These are phyloP conservation scores for Lasiurus borealis DNA, from an alignment of 2,113 vertebrate species.

Conservation along the genomic window DNA sequence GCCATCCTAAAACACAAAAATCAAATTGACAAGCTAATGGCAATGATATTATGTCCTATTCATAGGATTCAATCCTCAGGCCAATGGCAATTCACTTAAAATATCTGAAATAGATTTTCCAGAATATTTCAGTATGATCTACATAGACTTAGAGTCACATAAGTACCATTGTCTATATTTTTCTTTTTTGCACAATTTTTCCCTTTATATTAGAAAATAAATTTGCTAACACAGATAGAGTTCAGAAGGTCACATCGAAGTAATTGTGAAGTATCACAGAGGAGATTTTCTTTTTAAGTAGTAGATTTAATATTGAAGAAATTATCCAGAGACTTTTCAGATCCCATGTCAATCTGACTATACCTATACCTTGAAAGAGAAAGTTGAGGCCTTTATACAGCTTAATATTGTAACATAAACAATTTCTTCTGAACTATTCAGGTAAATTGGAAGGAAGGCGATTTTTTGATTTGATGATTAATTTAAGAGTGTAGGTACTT, in stretches of 20 bases:
- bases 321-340: slow-evolving; percentile 43
- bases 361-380: slow-evolving; percentile 20
- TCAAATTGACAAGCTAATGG: slow-evolving; percentile 35
- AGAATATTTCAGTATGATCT: slow-evolving; percentile 5
- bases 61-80: background rate
- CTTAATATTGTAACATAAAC: slow-evolving; percentile 56
- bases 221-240: slow-evolving; percentile 20
- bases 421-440: slow-evolving; percentile 62
- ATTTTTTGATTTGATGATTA: slow-evolving; percentile 45
- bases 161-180: background rate
- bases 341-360: background rate
- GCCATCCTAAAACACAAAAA: slow-evolving; percentile 37
- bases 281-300: background rate
- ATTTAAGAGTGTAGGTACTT: background rate
- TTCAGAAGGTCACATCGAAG: slow-evolving; percentile 49
- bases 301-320: slow-evolving; percentile 31
- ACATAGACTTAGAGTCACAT: background rate
- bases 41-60: background rate
- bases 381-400: slow-evolving; percentile 15
- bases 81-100: slow-evolving; percentile 29
- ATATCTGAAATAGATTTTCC: slow-evolving; percentile 15
- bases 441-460: slow-evolving; percentile 49
- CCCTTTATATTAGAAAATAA: background rate
- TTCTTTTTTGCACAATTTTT: background rate
- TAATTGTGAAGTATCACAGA: slow-evolving; percentile 27